These are phyloP conservation scores for Chrysomallon squamiferum DNA, from an alignment of 1,140 invertebrate genomes.

Conservation along the genomic window DNA sequence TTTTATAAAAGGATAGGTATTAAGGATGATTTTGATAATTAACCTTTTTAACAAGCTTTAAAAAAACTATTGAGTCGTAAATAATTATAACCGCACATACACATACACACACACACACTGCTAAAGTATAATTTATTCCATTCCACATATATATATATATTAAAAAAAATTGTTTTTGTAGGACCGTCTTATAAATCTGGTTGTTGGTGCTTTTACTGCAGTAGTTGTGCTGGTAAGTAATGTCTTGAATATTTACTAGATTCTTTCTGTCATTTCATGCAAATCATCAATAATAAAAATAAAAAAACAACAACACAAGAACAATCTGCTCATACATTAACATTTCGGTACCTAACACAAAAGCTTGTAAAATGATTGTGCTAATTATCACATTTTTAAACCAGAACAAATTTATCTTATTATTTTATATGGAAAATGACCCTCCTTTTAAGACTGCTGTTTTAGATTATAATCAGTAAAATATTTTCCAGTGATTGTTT, in stretches of 20 bases:
- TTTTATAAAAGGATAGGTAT: too few species aligned
- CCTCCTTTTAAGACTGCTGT: too few species aligned
- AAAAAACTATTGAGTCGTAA: neutral
- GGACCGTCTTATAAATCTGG: constrained; percentile 58
- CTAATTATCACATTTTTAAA: neutral
- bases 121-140: neutral
- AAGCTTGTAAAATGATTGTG: neutral
- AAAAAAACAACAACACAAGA: neutral
- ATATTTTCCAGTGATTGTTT: too few species aligned
- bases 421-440: too few species aligned
- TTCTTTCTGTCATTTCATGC: neutral
- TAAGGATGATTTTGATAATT: too few species aligned
- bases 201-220: constrained; percentile 50
- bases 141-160: neutral
- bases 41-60: neutral
- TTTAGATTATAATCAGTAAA: too few species aligned
- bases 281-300: neutral
- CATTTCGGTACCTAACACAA: neutral
- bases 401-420: too few species aligned
- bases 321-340: neutral
- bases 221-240: constrained; percentile 51
- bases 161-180: constrained; percentile 26
- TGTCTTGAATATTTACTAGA: neutral
- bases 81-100: neutral
- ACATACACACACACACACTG: neutral